phyloP scores from a whole-genome alignment of 2,888 invertebrate species.

The Calameuta filiformis region DNA sequence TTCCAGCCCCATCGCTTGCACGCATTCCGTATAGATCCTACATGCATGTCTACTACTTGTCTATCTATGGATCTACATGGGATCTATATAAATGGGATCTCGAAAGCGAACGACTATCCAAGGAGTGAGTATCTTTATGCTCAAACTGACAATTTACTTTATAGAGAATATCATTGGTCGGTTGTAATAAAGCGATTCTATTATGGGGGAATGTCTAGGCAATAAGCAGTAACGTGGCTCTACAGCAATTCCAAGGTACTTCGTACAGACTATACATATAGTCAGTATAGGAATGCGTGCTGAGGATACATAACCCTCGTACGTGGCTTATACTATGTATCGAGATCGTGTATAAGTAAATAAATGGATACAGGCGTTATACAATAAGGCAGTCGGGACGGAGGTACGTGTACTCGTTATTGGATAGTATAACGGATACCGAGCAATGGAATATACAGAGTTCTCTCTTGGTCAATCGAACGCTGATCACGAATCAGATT shows the following conservation, averaged over 20 bases:
- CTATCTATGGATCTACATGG: background rate
- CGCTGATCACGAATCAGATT: background rate
- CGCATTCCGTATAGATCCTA: background rate
- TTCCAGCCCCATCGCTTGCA: background rate
- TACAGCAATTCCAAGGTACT: conserved; percentile 15
- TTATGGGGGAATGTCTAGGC: conserved; percentile 32
- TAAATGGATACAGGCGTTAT: background rate
- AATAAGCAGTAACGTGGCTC: conserved; percentile 40
- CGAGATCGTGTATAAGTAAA: background rate
- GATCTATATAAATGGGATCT: background rate
- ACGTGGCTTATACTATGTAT: background rate
- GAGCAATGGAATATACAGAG: background rate
- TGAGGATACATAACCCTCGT: conserved; percentile 4
- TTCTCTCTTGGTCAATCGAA: background rate
- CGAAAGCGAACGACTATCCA: background rate
- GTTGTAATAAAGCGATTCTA: conserved; percentile 37
- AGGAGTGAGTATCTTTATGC: background rate
- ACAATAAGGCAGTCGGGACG: background rate
- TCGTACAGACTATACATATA: background rate
- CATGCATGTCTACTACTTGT: too few species aligned
- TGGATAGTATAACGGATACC: background rate
- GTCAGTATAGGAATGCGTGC: conserved; percentile 13
- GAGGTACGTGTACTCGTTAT: background rate
- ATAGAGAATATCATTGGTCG: conserved; percentile 23
- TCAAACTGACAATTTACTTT: background rate